Conservation (phyloP, 2,888 invertebrate species). For the Cryptocephalus moraei region DNA sequence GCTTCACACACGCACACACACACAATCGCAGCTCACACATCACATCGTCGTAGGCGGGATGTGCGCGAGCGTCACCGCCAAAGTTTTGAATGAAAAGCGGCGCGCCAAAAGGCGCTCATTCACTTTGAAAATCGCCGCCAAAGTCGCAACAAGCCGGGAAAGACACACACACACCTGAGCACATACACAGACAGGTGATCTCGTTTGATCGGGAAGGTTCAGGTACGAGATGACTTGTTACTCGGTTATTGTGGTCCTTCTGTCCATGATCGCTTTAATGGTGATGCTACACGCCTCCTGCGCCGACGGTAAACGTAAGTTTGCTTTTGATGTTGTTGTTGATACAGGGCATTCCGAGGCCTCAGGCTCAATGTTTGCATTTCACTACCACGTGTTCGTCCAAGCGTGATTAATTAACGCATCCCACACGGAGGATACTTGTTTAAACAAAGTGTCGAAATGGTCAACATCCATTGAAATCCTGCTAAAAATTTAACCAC, state of each 20-base stretch:
- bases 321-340: neutral
- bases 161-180: neutral
- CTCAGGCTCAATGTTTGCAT: too few relatives aligned
- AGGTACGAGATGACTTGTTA: constrained; percentile 15
- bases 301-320: constrained; percentile 27
- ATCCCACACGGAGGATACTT: too few relatives aligned
- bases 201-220: neutral
- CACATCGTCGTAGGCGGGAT: too few relatives aligned
- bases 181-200: constrained; percentile 5
- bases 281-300: constrained; percentile 18
- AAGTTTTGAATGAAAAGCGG: constrained; percentile 28
- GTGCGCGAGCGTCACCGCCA: constrained; percentile 2
- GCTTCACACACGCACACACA: too few relatives aligned
- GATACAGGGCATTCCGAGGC: too few relatives aligned
- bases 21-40: too few relatives aligned
- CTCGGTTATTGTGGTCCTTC: constrained; percentile 14
- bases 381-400: too few relatives aligned
- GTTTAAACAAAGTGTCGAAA: too few relatives aligned
- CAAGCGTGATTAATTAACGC: too few relatives aligned
- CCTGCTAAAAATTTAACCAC: too few relatives aligned
- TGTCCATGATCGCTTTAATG: constrained; percentile 16
- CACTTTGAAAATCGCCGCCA: constrained; percentile 18
- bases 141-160: constrained; percentile 7
- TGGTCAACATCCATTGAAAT: too few relatives aligned
- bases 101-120: constrained; percentile 20